Evolutionary conservation across 1,140 invertebrate genomes (phyloP).

Genomic region (Aphidius ervi): DNA sequence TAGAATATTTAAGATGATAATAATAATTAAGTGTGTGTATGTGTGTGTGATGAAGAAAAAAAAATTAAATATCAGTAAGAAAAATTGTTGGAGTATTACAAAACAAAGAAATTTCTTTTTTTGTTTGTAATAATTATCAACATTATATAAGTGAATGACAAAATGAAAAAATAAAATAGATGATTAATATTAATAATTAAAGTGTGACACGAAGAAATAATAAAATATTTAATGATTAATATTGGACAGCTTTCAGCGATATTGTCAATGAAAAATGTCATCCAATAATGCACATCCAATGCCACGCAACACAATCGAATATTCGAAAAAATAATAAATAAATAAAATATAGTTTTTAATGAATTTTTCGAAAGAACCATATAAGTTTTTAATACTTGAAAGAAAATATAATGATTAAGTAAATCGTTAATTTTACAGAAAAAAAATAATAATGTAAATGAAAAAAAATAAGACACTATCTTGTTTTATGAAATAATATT

Average conservation of each 20-base stretch:
- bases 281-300: constrained; percentile 32
- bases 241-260: constrained; percentile 20
- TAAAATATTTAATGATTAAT: constrained; percentile 23
- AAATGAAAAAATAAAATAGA: constrained; percentile 15
- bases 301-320: constrained; percentile 27
- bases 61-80: constrained; percentile 7
- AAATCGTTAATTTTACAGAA: constrained; percentile 6
- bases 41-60: neutral
- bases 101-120: constrained; percentile 23
- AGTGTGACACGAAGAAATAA: constrained; percentile 23
- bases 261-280: constrained; percentile 23
- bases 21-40: constrained; percentile 1
- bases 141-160: constrained; percentile 25
- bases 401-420: constrained; percentile 14
- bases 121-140: constrained; percentile 33
- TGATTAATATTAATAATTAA: constrained; percentile 17
- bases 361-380: constrained; percentile 12
- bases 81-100: constrained; percentile 31
- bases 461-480: constrained; percentile 29
- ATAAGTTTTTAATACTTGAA: constrained; percentile 18
- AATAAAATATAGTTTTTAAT: constrained; percentile 14
- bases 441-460: neutral
- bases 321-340: constrained; percentile 2
- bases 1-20: constrained; percentile 27
- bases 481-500: constrained; percentile 27